Conservation (phyloP, 2,113 vertebrate genomes). For the Coregonus clupeaformis region DNA sequence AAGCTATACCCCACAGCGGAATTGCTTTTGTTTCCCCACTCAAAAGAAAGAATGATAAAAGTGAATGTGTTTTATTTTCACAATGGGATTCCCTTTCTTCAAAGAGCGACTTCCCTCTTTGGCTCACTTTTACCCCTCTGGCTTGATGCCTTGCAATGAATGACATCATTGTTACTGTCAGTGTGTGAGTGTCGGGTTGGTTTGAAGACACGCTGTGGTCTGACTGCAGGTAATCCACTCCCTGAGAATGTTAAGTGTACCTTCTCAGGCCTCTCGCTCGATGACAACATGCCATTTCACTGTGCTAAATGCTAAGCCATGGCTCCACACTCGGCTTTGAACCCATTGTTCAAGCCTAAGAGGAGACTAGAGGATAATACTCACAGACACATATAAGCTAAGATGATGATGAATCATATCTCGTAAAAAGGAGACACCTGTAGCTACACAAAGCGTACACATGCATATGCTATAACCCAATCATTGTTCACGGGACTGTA, state of each 20-base stretch:
- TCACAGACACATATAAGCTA: conserved; percentile 39
- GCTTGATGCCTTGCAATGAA: conserved; percentile 30
- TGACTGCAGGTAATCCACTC: conserved; percentile 33
- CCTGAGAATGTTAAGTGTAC: conserved; percentile 37
- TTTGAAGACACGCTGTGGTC: conserved; percentile 17
- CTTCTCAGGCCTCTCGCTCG: conserved; percentile 29
- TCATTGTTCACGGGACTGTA: neutral
- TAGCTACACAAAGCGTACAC: conserved; percentile 5
- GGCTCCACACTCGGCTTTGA: conserved; percentile 55
- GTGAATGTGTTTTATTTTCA: neutral
- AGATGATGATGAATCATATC: conserved; percentile 54
- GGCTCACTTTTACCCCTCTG: conserved; percentile 15
- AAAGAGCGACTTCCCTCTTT: neutral
- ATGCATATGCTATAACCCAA: neutral
- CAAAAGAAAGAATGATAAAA: neutral
- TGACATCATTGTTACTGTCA: conserved; percentile 43
- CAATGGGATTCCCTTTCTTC: neutral
- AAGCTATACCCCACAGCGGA: neutral
- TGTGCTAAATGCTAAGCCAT: conserved; percentile 46
- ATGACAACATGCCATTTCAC: conserved; percentile 46
- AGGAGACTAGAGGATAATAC: conserved; percentile 35
- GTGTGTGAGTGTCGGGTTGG: conserved; percentile 1
- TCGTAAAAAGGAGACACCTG: conserved; percentile 50
- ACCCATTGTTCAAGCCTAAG: conserved; percentile 47
- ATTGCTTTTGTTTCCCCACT: neutral